Base-by-base conservation (phyloP, 1,140 invertebrate species). In the Bradysia coprophila region DNA sequence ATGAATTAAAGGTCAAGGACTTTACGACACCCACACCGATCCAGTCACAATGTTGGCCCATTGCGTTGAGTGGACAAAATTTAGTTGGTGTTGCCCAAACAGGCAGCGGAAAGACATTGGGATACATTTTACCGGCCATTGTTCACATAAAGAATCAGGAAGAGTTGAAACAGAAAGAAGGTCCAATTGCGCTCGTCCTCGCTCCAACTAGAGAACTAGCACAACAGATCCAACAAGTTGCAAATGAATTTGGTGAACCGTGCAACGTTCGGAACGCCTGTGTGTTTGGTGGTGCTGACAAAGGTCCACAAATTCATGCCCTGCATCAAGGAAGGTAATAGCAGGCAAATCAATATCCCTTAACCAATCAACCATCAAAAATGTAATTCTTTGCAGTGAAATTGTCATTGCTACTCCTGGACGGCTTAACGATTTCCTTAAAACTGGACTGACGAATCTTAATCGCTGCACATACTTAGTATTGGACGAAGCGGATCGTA, bases 401-500 rank as follows among this genome's bases (percentile, higher is more conserved):
- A 86, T 96, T 51, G 78, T 90, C 3, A 86, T 97, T 57, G 90
- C 91, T 0, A 98, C 94, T 24, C 94, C 94, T 42, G 94, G 94
- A 20, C 73, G 94, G 48, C 67, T 98, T 2, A 90, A 96, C 57
- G 94, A 98, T 69, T 96, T 98, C 60, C 64, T 98, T 3, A 89
- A 96, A 57, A 72, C 76, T 44, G 82, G 81, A 2, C 87, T 81
- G 24, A 94, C 89, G 1, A 93, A 89, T 61, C 63, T 98, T 15
- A 71, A 75, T 33, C 71, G 91, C 32, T 89, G 85, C 56, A 95
- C 90, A 31, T 97, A 93, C 62, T 68, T 98, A 41, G 94, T 98
- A 9, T 62, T 98, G 34, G 94, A 98, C 66, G 95, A 98, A 66
- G 95, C 95, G 51, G 95, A 98, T 65, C 73, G 95, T 44, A 98